A percentile compares a stretch with the other conserved stretches of the same genome.
Conservation (phyloP, 2,888 invertebrate species). For the Ornithoptera priamus region DNA sequence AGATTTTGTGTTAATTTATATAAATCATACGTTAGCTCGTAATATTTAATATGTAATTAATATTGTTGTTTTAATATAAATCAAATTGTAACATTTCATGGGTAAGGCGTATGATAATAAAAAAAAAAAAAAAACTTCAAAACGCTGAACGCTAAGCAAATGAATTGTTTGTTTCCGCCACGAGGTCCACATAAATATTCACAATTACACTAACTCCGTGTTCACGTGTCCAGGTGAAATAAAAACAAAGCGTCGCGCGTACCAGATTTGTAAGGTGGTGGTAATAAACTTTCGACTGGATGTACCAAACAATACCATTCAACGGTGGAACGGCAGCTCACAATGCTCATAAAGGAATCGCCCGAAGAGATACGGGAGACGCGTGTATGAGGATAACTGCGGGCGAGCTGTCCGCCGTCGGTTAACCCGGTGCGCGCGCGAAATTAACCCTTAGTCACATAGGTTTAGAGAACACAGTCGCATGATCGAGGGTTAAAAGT, state of each 20-base stretch:
- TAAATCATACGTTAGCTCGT: too few relatives aligned
- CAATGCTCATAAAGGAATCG: constrained; percentile 74
- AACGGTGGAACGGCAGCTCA: constrained; percentile 66
- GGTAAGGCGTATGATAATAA: constrained; percentile 8
- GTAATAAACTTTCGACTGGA: constrained; percentile 40
- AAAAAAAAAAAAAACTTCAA: constrained; percentile 7
- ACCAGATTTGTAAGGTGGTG: constrained; percentile 15
- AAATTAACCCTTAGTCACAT: constrained; percentile 41
- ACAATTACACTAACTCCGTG: constrained; percentile 25
- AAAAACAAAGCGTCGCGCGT: constrained; percentile 11
- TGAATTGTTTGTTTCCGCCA: constrained; percentile 12
- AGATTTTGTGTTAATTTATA: too few relatives aligned
- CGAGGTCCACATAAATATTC: constrained; percentile 25
- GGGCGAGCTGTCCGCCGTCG: constrained; percentile 32
- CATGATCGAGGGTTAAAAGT: constrained; percentile 7
- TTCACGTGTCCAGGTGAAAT: constrained; percentile 27
- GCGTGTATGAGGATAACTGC: constrained; percentile 57
- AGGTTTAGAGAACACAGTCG: constrained; percentile 36
- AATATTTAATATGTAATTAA: too few relatives aligned
- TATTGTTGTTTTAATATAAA: too few relatives aligned
- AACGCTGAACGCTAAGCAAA: constrained; percentile 20
- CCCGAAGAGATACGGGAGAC: constrained; percentile 58
- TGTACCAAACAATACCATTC: constrained; percentile 71
- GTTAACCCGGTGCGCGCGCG: constrained; percentile 28
- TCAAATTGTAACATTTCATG: constrained; percentile 5